A percentile compares a stretch with the other conserved stretches of the same genome.
phyloP scores from a whole-genome alignment of 2,113 vertebrate genomes.

The Saimiri boliviensis region DNA sequence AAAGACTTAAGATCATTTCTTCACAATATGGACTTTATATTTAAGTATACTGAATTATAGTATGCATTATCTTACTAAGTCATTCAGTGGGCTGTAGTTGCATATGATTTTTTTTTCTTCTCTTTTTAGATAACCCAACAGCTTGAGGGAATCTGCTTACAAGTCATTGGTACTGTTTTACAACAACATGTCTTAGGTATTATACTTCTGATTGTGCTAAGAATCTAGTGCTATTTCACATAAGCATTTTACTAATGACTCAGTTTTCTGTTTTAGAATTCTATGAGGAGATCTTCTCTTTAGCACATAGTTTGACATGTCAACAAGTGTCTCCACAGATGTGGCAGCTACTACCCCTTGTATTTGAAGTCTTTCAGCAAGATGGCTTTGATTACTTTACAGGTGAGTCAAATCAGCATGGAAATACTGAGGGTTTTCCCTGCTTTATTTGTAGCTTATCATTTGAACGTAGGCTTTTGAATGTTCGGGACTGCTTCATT shows the following conservation, averaged over 20 bases:
- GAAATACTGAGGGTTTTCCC: background rate
- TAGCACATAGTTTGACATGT: conserved; percentile 98
- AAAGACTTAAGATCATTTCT: background rate
- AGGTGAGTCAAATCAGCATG: conserved; percentile 77
- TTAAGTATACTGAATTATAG: background rate
- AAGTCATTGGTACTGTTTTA: conserved; percentile 98
- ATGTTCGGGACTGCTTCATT: background rate
- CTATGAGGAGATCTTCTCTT: conserved; percentile 98
- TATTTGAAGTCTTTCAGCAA: conserved; percentile 99
- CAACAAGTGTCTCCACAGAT: conserved; percentile 98
- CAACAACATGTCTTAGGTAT: conserved; percentile 98
- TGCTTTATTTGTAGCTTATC: background rate
- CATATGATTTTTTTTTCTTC: background rate
- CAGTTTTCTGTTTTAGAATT: conserved; percentile 89
- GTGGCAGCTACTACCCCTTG: conserved; percentile 98
- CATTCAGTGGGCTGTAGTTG: conserved; percentile 17
- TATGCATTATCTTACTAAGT: background rate
- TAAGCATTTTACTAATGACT: conserved; percentile 34
- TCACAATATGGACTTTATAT: background rate
- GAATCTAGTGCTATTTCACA: background rate
- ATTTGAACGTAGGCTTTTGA: background rate
- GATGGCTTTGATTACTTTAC: conserved; percentile 98
- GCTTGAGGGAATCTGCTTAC: conserved; percentile 99
- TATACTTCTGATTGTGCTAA: conserved; percentile 11
- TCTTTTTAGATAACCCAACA: conserved; percentile 96